These are phyloP conservation scores for Drosophila ficusphila DNA, from an alignment of 1,140 invertebrate species.

Conservation along the genomic window DNA sequence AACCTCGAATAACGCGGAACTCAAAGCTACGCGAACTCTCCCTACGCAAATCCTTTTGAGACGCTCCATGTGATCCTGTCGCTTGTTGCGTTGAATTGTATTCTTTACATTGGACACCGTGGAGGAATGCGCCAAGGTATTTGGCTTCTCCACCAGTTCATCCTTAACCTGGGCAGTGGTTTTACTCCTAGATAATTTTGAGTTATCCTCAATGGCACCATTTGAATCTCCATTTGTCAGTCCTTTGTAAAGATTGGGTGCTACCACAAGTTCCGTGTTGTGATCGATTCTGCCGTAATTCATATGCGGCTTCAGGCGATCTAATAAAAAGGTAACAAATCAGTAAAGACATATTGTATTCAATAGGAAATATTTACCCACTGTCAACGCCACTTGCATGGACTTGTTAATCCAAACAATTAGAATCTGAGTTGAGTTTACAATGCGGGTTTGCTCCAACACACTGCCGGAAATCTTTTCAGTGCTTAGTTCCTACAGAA, in stretches of 20 bases:
- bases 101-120: slow-evolving; percentile 65
- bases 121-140: slow-evolving; percentile 54
- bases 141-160: slow-evolving; percentile 19
- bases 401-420: slow-evolving; percentile 85
- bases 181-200: slow-evolving; percentile 61
- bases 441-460: slow-evolving; percentile 85
- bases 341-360: not conserved
- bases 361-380: slow-evolving; percentile 80
- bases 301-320: slow-evolving; percentile 74
- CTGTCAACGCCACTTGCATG: slow-evolving; percentile 84
- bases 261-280: slow-evolving; percentile 76
- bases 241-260: slow-evolving; percentile 73
- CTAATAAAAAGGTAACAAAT: slow-evolving; percentile 24
- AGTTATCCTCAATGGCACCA: slow-evolving; percentile 12
- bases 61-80: slow-evolving; percentile 74
- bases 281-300: slow-evolving; percentile 79
- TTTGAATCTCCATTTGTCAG: slow-evolving; percentile 59
- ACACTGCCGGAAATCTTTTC: slow-evolving; percentile 85
- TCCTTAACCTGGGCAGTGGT: slow-evolving; percentile 63
- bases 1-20: slow-evolving; percentile 72
- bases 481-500: slow-evolving; percentile 84
- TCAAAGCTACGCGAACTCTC: slow-evolving; percentile 71
- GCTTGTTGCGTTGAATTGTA: slow-evolving; percentile 62
- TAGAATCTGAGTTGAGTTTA: slow-evolving; percentile 84
- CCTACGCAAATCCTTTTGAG: slow-evolving; percentile 71